Evolutionary conservation across 1,140 invertebrate species (phyloP).

Genomic region (Pogonomyrmex californicus): DNA sequence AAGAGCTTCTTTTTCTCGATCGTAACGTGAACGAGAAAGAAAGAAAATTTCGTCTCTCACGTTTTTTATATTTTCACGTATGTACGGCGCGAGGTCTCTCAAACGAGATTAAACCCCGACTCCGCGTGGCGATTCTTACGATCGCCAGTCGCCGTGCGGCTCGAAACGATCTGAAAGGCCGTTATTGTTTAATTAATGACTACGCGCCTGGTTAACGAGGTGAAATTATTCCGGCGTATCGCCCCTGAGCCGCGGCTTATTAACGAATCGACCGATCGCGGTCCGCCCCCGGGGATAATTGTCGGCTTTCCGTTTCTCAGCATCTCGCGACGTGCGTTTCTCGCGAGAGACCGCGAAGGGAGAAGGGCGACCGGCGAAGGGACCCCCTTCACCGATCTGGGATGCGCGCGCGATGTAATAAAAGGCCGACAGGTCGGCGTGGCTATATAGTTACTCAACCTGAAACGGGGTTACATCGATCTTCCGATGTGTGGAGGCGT

Average conservation of each 20-base stretch:
- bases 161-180: neutral
- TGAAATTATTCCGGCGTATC: constrained; percentile 28
- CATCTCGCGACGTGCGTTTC: constrained; percentile 47
- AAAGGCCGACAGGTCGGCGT: constrained; percentile 49
- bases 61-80: neutral
- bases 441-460: constrained; percentile 62
- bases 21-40: neutral
- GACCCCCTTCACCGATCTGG: constrained; percentile 61
- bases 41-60: neutral
- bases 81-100: too few species aligned
- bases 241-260: constrained; percentile 46
- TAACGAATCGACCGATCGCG: constrained; percentile 67
- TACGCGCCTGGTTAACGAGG: constrained; percentile 29
- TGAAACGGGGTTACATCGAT: constrained; percentile 70
- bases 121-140: too few species aligned
- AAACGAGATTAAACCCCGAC: too few species aligned
- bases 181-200: constrained; percentile 51
- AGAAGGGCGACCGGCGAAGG: constrained; percentile 1
- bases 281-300: constrained; percentile 59
- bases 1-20: neutral
- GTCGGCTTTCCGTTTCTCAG: constrained; percentile 46
- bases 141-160: neutral
- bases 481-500: constrained; percentile 47
- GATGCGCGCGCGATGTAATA: constrained; percentile 59
- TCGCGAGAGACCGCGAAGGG: constrained; percentile 45